Conservation (phyloP, 2,797 vertebrate species). For the Myotis pilosus region DNA sequence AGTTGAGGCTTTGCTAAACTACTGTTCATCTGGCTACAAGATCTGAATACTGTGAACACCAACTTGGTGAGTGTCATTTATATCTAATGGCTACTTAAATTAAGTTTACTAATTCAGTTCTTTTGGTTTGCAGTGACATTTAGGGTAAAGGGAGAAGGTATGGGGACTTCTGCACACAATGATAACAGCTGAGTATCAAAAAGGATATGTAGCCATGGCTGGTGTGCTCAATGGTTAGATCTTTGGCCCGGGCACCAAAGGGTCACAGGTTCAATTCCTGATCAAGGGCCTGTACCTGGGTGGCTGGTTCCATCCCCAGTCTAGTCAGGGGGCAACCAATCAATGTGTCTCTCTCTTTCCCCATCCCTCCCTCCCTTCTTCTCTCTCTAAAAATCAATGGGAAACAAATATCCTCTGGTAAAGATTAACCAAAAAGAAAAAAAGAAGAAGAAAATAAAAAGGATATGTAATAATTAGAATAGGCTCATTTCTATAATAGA, state of each 20-base stretch:
- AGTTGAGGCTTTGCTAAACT: background rate
- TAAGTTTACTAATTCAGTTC: background rate
- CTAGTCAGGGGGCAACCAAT: too few species aligned
- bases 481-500: background rate
- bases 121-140: constrained; percentile 26
- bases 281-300: too few species aligned
- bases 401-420: too few species aligned
- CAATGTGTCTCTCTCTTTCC: too few species aligned
- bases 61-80: constrained; percentile 60
- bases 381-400: too few species aligned
- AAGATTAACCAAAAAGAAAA: too few species aligned
- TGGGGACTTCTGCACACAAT: background rate
- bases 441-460: background rate
- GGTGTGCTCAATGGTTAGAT: too few species aligned
- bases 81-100: background rate
- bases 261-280: too few species aligned
- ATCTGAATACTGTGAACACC: constrained; percentile 9
- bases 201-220: background rate
- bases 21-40: background rate
- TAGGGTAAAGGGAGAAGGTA: background rate
- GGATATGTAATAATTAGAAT: background rate
- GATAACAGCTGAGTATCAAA: background rate
- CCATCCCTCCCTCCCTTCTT: too few species aligned
- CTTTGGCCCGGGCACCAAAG: too few species aligned
- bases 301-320: too few species aligned